Conservation (phyloP, 2,113 vertebrate genomes). For the Scophthalmus maximus region DNA sequence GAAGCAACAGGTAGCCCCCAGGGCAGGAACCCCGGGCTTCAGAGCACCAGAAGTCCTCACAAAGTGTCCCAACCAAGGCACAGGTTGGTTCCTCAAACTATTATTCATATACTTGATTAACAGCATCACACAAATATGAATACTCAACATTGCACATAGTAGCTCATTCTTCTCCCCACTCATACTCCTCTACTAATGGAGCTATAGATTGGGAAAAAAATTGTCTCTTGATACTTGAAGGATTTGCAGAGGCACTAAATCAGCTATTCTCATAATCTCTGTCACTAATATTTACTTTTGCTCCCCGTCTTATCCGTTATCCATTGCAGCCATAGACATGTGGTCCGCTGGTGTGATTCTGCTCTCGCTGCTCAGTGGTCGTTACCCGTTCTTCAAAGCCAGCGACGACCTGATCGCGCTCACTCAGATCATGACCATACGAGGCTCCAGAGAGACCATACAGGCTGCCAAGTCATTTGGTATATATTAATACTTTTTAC, state of each 20-base stretch:
- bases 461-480: conserved; percentile 93
- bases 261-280: no score
- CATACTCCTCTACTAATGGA: not conserved
- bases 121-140: not conserved
- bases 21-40: conserved; percentile 97
- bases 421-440: conserved; percentile 96
- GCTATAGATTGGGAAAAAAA: not conserved
- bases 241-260: no score
- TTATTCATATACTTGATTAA: not conserved
- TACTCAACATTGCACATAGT: not conserved
- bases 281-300: not conserved
- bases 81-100: conserved; percentile 80
- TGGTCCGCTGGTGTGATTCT: conserved; percentile 97
- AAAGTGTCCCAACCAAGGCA: conserved; percentile 94
- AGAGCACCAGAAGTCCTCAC: conserved; percentile 96
- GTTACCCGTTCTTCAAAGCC: conserved; percentile 98
- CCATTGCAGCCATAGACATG: conserved; percentile 92
- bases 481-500: conserved; percentile 68
- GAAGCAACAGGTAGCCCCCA: conserved; percentile 92
- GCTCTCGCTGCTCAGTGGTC: conserved; percentile 94
- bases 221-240: not conserved
- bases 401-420: conserved; percentile 95
- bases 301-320: conserved; percentile 10
- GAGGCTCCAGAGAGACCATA: conserved; percentile 93
- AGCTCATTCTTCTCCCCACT: not conserved